phyloP scores from a whole-genome alignment of 2,113 vertebrate genomes.

The Prunella fulvescens region DNA sequence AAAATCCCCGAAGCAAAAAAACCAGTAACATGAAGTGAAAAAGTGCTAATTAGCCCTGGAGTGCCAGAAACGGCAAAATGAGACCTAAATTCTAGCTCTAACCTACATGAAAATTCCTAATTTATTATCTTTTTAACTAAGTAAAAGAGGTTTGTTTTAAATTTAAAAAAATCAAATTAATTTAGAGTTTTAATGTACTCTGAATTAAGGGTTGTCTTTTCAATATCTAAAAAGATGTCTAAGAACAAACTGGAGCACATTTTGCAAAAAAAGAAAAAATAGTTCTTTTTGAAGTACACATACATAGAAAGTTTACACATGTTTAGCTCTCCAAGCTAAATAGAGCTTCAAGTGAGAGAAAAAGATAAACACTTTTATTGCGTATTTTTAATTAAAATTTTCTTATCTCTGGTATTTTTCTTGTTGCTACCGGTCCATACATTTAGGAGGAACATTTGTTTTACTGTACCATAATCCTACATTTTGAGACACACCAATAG shows the following conservation, averaged over 20 bases:
- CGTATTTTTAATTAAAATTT: not conserved
- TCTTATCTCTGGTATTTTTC: not conserved
- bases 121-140: not conserved
- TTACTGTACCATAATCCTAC: not conserved
- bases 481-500: not conserved
- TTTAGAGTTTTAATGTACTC: not conserved
- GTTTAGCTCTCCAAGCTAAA: not conserved
- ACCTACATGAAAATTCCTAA: not conserved
- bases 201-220: not conserved
- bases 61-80: not conserved
- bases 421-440: not conserved
- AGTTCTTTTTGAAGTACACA: not conserved
- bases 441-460: not conserved
- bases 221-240: not conserved
- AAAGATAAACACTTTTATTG: not conserved
- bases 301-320: not conserved
- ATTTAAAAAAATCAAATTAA: fast-evolving
- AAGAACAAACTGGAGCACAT: not conserved
- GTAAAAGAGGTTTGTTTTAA: not conserved
- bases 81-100: not conserved
- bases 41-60: not conserved
- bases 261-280: not conserved
- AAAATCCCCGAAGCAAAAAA: not conserved
- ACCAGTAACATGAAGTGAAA: not conserved
- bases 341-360: not conserved